Conservation (phyloP, 2,113 vertebrate species). For the Parotia lawesii region DNA sequence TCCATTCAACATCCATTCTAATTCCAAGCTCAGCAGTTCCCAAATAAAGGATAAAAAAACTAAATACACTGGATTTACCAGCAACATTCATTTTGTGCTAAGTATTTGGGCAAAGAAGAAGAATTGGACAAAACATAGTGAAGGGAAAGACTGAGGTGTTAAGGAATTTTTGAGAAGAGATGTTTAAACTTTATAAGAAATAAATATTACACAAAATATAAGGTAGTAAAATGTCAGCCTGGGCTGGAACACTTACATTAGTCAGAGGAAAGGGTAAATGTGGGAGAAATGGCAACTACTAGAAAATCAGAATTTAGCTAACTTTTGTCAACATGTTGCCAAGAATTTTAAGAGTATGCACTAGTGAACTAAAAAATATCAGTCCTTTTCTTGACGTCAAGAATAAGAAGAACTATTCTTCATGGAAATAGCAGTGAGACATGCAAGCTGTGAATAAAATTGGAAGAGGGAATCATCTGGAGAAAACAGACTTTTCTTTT, state of each 20-base stretch:
- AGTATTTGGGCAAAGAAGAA: background rate
- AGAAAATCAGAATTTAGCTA: background rate
- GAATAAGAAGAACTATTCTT: background rate
- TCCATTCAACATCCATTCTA: background rate
- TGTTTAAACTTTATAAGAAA: background rate
- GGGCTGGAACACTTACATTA: background rate
- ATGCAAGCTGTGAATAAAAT: background rate
- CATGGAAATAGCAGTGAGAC: background rate
- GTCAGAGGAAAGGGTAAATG: background rate
- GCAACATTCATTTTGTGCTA: background rate
- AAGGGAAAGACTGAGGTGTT: background rate
- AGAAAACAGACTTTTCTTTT: background rate
- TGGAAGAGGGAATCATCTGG: background rate
- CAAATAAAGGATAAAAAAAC: background rate
- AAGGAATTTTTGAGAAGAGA: background rate
- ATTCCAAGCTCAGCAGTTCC: background rate
- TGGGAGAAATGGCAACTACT: background rate
- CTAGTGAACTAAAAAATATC: background rate
- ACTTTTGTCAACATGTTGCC: background rate
- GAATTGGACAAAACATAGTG: background rate
- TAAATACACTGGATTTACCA: background rate
- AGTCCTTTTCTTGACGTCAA: background rate
- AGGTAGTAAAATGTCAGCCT: background rate
- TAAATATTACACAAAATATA: background rate
- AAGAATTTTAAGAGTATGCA: background rate